Percentiles rank a stretch among this genome's conserved stretches.
phyloP scores from a whole-genome alignment of 2,888 invertebrate species.

The Theodoxus fluviatilis region DNA sequence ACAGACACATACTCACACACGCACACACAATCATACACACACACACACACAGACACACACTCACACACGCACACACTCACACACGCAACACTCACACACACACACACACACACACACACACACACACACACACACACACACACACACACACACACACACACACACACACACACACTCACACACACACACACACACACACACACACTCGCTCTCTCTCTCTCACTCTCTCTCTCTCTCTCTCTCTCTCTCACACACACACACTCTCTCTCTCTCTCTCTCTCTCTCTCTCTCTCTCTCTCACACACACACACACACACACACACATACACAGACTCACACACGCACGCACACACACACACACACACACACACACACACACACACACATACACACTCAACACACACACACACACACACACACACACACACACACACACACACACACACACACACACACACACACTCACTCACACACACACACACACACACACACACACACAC shows the following conservation, averaged over 20 bases:
- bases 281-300: background rate
- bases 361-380: background rate
- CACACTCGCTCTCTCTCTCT: background rate
- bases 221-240: background rate
- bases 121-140: constrained; percentile 24
- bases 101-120: background rate
- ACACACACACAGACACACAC: background rate
- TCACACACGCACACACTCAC: background rate
- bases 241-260: constrained; percentile 15
- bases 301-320: background rate
- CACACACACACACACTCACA: constrained; percentile 20
- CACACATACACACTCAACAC: background rate
- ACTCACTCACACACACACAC: background rate
- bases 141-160: constrained; percentile 17
- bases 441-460: background rate
- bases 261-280: background rate
- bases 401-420: background rate
- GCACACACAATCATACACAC: no score
- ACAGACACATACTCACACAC: no score
- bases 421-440: background rate
- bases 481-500: constrained; percentile 13
- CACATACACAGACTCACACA: background rate
- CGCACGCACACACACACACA: background rate
- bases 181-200: constrained; percentile 16
- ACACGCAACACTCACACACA: background rate